Base-by-base conservation (phyloP, 2,888 invertebrate genomes). In the Drosophila nr. medialis region DNA sequence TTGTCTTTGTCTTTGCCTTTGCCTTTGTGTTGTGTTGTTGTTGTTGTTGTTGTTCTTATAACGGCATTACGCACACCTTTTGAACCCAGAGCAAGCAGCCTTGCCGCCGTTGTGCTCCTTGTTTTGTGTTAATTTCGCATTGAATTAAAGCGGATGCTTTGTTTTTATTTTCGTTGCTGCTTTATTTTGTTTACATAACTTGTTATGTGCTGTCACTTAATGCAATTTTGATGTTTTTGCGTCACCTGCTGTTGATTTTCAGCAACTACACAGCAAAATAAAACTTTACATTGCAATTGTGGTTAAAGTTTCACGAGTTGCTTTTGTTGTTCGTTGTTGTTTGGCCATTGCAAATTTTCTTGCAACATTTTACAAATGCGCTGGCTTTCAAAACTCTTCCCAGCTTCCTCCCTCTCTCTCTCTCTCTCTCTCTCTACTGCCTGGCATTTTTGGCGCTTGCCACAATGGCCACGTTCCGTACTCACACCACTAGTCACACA, bases 141-240 rank as follows among this genome's bases (percentile, higher is more conserved):
- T 74, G 66, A 73, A 83, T 86, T 81, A 83, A 75, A 75, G 64
- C 27, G 49, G 13, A 49, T 2, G 15, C 8, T 21, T 68, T 64
- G 42, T 49, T 48, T 55, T 30, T 30, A 11, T 32, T 40, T n/a
- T 8, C n/a, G 29, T 40, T 40, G 4, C 10, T 34, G n/a, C 34
- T 40, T 27, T 40, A 48, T 49, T 58, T 59, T 65, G 67, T 51
- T 68, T 56, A 30, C 36, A 48, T 45, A 65, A 60, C 29, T 73
- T 55, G 69, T 70, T 65, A 74, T 81, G 62, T 55, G 38, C 45
- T 50, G 72, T 59, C 84, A 75, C 75, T 86, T 88, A 88, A 84
- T 84, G 89, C 76, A 88, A 77, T 82, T 82, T 86, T 81, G 71
- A 77, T 86, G 82, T 86, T 89, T 81, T 66, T 69, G 71, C 73